Base-by-base conservation (phyloP, 2,113 vertebrate genomes). In the Amblyopsis rosae region DNA sequence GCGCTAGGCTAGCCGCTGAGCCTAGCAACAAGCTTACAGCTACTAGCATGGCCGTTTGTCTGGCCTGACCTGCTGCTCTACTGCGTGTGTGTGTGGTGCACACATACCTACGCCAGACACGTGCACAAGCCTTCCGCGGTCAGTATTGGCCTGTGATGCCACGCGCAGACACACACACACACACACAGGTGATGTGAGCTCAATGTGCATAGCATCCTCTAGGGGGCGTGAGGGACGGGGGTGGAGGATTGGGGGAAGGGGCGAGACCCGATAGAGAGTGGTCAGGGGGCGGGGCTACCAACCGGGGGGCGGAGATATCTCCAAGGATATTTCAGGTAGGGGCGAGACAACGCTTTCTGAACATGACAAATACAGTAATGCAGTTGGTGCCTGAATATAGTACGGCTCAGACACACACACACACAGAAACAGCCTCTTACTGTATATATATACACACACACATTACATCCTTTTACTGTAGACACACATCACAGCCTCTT, bases 301-400 rank as follows among this genome's bases (percentile, higher is more conserved):
- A 93, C 92, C 92, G 92, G 87, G 78, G 64, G 92, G 88, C 32
- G 91, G 91, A 73, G 90, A 91, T 71, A 91, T 80, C 88, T 92
- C 88, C 79, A 93, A 73, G 61, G 81, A 77, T 83, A 92, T 92
- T 90, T 90, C 90, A 80, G 90, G 85, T 76, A 79, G 73, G 71
- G 82, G 85, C 67, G 55, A 82, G 67, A 86, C 85, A 88, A 90
- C 87, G 88, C 82, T 90, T 84, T 93, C 91, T 94, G 87, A 91
- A 85, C 88, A 80, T 90, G 84, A 88, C 76, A 85, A 76, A 76
- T 78, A 78, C 82, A 85, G 89, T 86, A 75, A 65, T 82, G 85
- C 85, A 82, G 83, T 87, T 69, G 85, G 77, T 82, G 80, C 83
- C 86, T 50, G 41, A 79, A 64, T 55, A 60, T 73, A 74, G 3